phyloP scores from a whole-genome alignment of 1,140 invertebrate genomes.

The Geopemphigus sp. region DNA sequence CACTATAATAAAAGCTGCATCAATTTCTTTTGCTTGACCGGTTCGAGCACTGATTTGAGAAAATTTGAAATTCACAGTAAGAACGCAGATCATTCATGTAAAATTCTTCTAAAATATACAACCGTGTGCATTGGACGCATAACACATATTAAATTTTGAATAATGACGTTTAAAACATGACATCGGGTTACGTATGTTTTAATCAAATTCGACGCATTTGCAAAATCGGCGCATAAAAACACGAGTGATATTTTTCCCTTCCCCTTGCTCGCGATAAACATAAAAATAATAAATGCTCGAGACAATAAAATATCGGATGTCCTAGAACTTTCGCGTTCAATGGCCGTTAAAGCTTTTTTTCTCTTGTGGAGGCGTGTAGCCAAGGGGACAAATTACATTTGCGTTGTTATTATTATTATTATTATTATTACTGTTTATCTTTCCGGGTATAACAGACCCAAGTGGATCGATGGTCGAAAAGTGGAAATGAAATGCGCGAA shows the following conservation, averaged over 20 bases:
- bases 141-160: background rate
- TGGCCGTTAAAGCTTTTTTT: conserved; percentile 35
- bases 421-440: conserved; percentile 27
- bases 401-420: conserved; percentile 15
- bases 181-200: background rate
- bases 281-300: conserved; percentile 28
- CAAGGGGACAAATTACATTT: conserved; percentile 36
- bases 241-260: background rate
- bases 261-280: background rate
- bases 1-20: no score
- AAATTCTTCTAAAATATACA: no score
- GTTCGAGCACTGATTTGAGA: no score
- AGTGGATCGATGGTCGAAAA: conserved; percentile 31
- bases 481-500: conserved; percentile 18
- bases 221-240: conserved; percentile 7
- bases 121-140: no score
- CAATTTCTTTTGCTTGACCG: no score
- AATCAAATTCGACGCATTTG: conserved; percentile 12
- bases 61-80: no score
- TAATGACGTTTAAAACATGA: background rate
- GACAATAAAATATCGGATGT: conserved; percentile 33
- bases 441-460: conserved; percentile 6
- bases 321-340: conserved; percentile 28
- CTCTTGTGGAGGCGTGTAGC: background rate
- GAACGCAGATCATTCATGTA: no score